A percentile compares a stretch with the other conserved stretches of the same genome.
phyloP scores from a whole-genome alignment of 2,797 vertebrate genomes.

The Neosalanx taihuensis region DNA sequence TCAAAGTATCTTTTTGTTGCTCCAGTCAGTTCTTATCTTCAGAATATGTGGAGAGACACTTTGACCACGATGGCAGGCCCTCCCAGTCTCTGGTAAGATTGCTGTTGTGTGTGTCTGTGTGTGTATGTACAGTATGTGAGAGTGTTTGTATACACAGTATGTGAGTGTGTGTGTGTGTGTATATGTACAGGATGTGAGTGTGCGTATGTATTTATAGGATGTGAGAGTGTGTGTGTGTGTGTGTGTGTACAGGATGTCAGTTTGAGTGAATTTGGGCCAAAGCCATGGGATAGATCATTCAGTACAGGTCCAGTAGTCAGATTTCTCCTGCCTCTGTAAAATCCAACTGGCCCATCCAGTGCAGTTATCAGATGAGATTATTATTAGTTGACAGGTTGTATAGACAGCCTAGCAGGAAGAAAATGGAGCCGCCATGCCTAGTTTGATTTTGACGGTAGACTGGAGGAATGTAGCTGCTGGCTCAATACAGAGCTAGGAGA shows the following conservation, averaged over 20 bases:
- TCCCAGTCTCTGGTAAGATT: conserved; percentile 65
- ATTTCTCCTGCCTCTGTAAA: no score
- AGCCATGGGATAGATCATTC: not conserved
- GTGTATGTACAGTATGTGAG: no score
- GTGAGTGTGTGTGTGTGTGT: conserved; percentile 2
- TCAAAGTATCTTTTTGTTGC: conserved; percentile 10
- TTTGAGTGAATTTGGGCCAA: not conserved
- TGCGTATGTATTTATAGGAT: no score
- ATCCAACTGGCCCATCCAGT: no score
- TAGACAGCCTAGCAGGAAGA: not conserved
- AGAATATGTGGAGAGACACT: conserved; percentile 83
- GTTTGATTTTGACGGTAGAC: conserved; percentile 24
- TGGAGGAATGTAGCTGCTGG: conserved; percentile 40
- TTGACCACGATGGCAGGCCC: conserved; percentile 60
- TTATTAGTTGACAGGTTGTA: no score
- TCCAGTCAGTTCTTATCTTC: conserved; percentile 86
- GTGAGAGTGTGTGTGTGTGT: not conserved
- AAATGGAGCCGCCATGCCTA: not conserved
- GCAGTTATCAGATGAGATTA: no score
- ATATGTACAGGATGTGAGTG: not conserved
- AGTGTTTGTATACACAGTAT: no score
- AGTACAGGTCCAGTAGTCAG: no score
- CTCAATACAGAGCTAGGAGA: conserved; percentile 29
- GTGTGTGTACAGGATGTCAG: not conserved
- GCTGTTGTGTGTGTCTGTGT: conserved; percentile 5